Percentiles rank a stretch among this genome's conserved stretches.
Evolutionary conservation across 2,113 vertebrate genomes (phyloP).

Genomic region (Hemicordylus capensis): DNA sequence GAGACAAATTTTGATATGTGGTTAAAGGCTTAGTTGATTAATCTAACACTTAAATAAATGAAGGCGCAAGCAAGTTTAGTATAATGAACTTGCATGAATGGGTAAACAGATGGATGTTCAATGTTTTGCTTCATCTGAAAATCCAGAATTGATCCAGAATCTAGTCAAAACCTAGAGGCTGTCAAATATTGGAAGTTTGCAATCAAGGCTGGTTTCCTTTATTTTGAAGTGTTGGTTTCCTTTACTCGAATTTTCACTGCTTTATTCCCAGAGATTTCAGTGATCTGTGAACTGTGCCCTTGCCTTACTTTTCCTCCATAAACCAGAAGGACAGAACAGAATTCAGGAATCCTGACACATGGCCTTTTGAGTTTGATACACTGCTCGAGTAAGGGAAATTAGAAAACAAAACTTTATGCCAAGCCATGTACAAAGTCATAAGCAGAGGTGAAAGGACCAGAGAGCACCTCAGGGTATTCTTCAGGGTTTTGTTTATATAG

Average conservation of each 20-base stretch:
- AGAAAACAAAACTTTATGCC: neutral
- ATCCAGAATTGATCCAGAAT: neutral
- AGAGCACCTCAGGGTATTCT: neutral
- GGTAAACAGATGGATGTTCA: neutral
- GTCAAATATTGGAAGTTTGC: neutral
- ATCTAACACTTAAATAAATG: neutral
- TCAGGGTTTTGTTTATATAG: neutral
- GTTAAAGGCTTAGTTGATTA: neutral
- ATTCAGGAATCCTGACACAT: neutral
- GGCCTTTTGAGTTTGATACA: neutral
- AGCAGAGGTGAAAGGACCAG: neutral
- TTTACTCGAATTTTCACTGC: neutral
- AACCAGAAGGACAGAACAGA: neutral
- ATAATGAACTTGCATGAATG: neutral
- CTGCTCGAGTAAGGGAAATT: neutral
- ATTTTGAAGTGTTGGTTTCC: neutral
- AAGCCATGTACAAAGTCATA: rapidly evolving
- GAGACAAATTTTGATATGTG: neutral
- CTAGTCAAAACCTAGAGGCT: neutral
- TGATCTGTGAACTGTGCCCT: neutral
- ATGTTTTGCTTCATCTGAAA: neutral
- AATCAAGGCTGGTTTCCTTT: too few species aligned
- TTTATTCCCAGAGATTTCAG: neutral
- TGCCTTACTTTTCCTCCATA: neutral
- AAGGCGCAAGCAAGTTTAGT: neutral